These are phyloP conservation scores for Neocrepidodera transversa DNA, from an alignment of 2,888 invertebrate species.

Conservation along the genomic window DNA sequence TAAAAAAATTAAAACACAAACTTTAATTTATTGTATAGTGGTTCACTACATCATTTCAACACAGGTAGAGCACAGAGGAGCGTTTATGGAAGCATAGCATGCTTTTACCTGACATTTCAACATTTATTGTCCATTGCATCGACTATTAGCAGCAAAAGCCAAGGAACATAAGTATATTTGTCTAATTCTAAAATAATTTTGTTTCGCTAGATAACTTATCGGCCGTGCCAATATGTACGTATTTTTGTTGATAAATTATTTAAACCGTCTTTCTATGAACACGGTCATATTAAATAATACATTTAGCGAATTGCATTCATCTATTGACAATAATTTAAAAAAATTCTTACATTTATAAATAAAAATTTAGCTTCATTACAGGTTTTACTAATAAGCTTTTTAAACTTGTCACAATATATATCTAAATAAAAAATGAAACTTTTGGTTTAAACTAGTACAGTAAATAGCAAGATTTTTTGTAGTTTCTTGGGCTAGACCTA, in stretches of 20 bases:
- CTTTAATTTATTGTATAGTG: slow-evolving; percentile 46
- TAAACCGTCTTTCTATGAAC: slow-evolving; percentile 13
- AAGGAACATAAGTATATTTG: slow-evolving; percentile 53
- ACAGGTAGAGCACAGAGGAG: slow-evolving; percentile 56
- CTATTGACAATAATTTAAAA: too few relatives aligned
- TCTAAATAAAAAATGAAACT: too few relatives aligned
- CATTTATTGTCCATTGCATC: slow-evolving; percentile 49
- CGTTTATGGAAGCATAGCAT: slow-evolving; percentile 58
- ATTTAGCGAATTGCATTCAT: too few relatives aligned
- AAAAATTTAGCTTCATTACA: too few relatives aligned
- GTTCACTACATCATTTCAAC: slow-evolving; percentile 55
- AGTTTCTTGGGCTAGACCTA: too few relatives aligned
- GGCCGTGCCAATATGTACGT: slow-evolving; percentile 33
- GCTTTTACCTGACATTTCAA: slow-evolving; percentile 52
- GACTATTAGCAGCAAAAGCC: slow-evolving; percentile 54
- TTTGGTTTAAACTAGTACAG: too few relatives aligned
- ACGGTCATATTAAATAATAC: slow-evolving; percentile 3
- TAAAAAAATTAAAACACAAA: slow-evolving; percentile 41
- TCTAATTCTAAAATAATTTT: slow-evolving; percentile 39
- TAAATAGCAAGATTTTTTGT: too few relatives aligned
- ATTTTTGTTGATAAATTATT: slow-evolving; percentile 23
- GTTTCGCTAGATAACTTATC: slow-evolving; percentile 37
- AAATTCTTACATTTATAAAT: too few relatives aligned
- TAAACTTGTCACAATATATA: too few relatives aligned
- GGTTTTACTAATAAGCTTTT: too few relatives aligned